phyloP scores from a whole-genome alignment of 2,797 vertebrate genomes.

The Rhincodon typus region DNA sequence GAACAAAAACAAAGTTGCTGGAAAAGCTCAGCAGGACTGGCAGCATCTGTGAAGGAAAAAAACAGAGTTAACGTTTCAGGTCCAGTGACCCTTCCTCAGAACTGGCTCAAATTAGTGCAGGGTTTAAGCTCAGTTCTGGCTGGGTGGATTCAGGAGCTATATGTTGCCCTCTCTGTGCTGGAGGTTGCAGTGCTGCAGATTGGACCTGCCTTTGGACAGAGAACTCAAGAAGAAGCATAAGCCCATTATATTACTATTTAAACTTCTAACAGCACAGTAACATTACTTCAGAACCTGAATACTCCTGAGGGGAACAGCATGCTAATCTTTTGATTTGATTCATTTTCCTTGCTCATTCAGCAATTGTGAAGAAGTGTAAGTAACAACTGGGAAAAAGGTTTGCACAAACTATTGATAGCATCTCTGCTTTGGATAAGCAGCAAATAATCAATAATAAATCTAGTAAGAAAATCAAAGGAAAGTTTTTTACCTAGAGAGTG shows the following conservation, averaged over 20 bases:
- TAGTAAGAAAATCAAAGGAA: neutral
- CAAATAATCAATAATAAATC: neutral
- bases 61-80: too few species aligned
- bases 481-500: neutral
- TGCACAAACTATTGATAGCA: neutral
- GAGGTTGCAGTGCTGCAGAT: too few species aligned
- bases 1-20: too few species aligned
- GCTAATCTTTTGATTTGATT: neutral
- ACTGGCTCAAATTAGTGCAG: too few species aligned
- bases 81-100: too few species aligned
- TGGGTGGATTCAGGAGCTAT: too few species aligned
- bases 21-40: too few species aligned
- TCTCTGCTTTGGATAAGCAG: neutral
- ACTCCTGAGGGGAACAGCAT: neutral
- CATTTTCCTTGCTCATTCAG: neutral
- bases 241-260: neutral
- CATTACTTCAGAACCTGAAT: neutral
- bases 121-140: too few species aligned
- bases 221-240: too few species aligned
- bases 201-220: too few species aligned
- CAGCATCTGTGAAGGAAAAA: too few species aligned
- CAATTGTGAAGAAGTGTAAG: neutral
- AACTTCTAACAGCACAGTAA: neutral
- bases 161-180: too few species aligned
- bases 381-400: neutral